Base-by-base conservation (phyloP, 2,113 vertebrate genomes). In the Esox niger region DNA sequence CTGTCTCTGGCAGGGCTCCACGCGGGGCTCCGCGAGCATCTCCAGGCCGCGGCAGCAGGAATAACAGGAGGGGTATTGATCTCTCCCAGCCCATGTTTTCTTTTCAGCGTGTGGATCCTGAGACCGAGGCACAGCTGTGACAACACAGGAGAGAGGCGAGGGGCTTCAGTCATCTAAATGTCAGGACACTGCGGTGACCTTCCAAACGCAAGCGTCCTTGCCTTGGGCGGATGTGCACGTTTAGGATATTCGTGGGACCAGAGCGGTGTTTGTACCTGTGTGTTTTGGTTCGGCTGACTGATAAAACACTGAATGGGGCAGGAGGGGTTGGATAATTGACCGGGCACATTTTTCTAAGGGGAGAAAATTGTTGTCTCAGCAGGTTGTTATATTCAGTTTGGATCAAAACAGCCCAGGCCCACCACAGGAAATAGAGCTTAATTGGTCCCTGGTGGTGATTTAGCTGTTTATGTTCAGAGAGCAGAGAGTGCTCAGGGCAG, bases 41-140 rank as follows among this genome's bases (percentile, higher is more conserved):
- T 70, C 69, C 55, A 15, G 29, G 46, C 73, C 69, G 62, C 67
- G 73, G 69, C 79, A 80, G 71, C 30, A 76, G 68, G 66, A 84
- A 81, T 46, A 82, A 69, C 26, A 59, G 54, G 43, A 72, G 73
- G 64, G 78, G 74, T 78, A 78, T 32, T 68, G 76, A 82, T 80
- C 72, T 67, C 75, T 80, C 55, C 29, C 43, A 61, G 68, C 43
- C 66, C 43, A 6, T 72, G 78, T 77, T 83, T 85, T 82, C 70
- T 70, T 83, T 79, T 63, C 62, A 66, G 71, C 67, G 31, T 63
- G 71, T 77, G 68, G 69, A 78, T 76, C 80, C 80, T 76, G 64
- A 75, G 70, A 79, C 76, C 64, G 60, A 71, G 70, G 65, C 63
- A 55, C 71, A 84, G 79, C 79, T 88, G 80, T 75, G 72, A 79